Percentiles rank a stretch among this genome's conserved stretches.
phyloP scores from a whole-genome alignment of 2,888 invertebrate species.

The Cheilosia vernalis region DNA sequence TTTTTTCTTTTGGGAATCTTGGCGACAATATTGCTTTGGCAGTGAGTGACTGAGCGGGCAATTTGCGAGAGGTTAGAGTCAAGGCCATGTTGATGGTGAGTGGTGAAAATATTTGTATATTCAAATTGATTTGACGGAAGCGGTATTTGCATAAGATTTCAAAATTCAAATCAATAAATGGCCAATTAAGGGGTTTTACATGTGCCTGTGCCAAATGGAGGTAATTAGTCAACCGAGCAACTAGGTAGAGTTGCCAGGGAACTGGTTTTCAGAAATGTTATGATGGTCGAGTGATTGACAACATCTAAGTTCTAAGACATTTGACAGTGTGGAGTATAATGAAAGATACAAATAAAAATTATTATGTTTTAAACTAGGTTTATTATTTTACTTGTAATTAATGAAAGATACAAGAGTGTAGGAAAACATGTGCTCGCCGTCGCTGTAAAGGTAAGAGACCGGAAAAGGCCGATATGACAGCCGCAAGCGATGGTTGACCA shows the following conservation, averaged over 20 bases:
- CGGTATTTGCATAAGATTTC: slow-evolving; percentile 36
- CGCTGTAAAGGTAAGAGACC: too few species aligned
- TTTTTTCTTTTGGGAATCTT: slow-evolving; percentile 4
- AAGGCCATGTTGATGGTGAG: slow-evolving; percentile 31
- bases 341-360: too few species aligned
- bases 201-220: not conserved
- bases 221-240: not conserved
- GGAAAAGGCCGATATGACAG: too few species aligned
- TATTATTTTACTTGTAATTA: too few species aligned
- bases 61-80: slow-evolving; percentile 36
- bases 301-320: too few species aligned
- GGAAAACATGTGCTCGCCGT: too few species aligned
- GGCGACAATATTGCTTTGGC: slow-evolving; percentile 46
- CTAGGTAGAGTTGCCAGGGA: not conserved
- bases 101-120: slow-evolving; percentile 28
- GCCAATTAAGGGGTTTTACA: not conserved
- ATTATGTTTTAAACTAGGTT: too few species aligned
- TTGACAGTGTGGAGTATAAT: too few species aligned
- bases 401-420: too few species aligned
- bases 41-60: slow-evolving; percentile 21
- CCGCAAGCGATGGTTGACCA: too few species aligned
- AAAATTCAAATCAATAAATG: slow-evolving; percentile 12
- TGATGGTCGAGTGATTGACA: too few species aligned
- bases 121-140: slow-evolving; percentile 28
- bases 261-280: not conserved